Conservation (phyloP, 2,797 vertebrate species). For the Rhabdomys pumilio region DNA sequence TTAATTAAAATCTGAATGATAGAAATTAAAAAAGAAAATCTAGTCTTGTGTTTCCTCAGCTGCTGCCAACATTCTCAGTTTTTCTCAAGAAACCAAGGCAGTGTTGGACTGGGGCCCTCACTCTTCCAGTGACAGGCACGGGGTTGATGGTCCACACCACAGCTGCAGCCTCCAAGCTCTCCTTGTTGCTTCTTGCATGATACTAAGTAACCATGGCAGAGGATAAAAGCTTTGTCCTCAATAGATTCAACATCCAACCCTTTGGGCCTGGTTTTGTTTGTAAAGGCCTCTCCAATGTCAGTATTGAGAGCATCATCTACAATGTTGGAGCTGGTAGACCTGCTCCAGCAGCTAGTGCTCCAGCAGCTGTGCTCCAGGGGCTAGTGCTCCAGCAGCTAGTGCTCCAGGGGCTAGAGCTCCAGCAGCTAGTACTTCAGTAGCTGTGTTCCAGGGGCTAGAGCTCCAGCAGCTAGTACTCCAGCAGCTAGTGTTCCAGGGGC, state of each 20-base stretch:
- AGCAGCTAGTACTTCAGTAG: too few species aligned
- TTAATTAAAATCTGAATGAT: not conserved
- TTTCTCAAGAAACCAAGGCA: not conserved
- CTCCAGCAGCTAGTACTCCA: too few species aligned
- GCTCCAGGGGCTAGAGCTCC: not conserved
- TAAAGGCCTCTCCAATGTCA: not conserved
- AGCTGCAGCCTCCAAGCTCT: not conserved
- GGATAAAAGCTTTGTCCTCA: not conserved
- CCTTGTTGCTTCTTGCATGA: not conserved
- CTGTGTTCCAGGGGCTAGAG: not conserved
- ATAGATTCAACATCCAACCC: not conserved
- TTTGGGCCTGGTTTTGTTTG: not conserved
- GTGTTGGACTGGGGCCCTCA: not conserved
- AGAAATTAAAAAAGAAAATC: not conserved
- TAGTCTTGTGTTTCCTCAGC: not conserved
- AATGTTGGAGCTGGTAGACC: not conserved
- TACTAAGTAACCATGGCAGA: not conserved
- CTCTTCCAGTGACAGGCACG: not conserved
- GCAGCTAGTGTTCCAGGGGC: too few species aligned
- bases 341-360: too few species aligned
- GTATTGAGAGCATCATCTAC: not conserved
- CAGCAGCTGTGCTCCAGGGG: not conserved
- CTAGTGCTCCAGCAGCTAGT: too few species aligned
- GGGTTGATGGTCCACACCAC: not conserved
- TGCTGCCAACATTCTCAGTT: not conserved